These are phyloP conservation scores for Miltochrista miniata DNA, from an alignment of 2,888 invertebrate genomes.

Conservation along the genomic window DNA sequence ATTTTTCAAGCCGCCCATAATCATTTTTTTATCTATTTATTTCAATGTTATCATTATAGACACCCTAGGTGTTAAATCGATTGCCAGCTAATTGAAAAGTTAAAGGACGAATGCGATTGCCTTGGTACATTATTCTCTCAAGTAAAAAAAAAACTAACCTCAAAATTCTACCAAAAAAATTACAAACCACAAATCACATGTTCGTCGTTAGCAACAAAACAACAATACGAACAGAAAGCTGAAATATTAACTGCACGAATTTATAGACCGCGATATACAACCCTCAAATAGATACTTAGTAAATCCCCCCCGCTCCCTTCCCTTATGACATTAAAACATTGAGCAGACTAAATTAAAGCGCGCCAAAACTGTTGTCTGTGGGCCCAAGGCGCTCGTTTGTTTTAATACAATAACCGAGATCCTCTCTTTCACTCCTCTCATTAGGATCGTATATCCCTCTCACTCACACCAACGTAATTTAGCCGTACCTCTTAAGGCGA, in stretches of 20 bases:
- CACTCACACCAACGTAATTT: slow-evolving; percentile 58
- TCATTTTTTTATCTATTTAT: no score
- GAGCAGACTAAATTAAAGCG: slow-evolving; percentile 82
- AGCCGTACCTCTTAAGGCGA: slow-evolving; percentile 73
- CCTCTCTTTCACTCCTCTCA: slow-evolving; percentile 67
- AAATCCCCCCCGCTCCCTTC: slow-evolving; percentile 48
- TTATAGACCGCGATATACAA: slow-evolving; percentile 74
- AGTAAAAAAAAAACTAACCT: not conserved
- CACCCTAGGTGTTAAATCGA: no score
- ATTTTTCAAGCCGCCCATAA: no score
- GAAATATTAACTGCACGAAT: slow-evolving; percentile 74
- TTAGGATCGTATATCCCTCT: slow-evolving; percentile 50
- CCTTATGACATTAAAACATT: slow-evolving; percentile 78
- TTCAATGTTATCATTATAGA: no score
- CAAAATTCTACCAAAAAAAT: not conserved
- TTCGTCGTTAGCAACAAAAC: slow-evolving; percentile 40
- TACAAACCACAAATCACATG: slow-evolving; percentile 19
- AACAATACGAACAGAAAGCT: slow-evolving; percentile 17
- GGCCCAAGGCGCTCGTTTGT: slow-evolving; percentile 82
- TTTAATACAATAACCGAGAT: slow-evolving; percentile 80
- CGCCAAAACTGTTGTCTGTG: slow-evolving; percentile 79
- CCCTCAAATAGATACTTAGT: slow-evolving; percentile 82
- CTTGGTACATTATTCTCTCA: no score
- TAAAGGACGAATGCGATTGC: no score
- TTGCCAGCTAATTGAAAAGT: no score